A percentile compares a stretch with the other conserved stretches of the same genome.
Evolutionary conservation across 2,888 invertebrate species (phyloP).

Genomic region (Siphlonurus alternatus): DNA sequence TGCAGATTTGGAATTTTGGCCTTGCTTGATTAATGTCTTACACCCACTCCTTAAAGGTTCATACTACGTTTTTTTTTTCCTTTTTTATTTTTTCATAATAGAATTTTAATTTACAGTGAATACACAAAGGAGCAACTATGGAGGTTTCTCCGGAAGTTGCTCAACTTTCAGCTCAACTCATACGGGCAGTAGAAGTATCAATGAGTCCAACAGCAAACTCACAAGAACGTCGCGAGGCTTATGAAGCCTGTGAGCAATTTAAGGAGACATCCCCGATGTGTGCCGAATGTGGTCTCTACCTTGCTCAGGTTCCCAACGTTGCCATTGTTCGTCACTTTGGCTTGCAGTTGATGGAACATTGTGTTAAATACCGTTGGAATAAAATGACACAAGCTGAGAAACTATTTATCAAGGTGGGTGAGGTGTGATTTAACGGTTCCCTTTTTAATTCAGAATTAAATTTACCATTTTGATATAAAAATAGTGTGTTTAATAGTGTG

Average conservation of each 20-base stretch:
- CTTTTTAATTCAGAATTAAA: background rate
- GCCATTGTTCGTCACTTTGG: constrained; percentile 79
- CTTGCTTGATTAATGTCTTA: too few species aligned
- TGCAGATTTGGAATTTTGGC: too few species aligned
- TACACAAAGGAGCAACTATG: too few species aligned
- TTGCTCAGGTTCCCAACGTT: constrained; percentile 57
- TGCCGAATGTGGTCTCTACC: constrained; percentile 66
- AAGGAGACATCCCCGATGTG: constrained; percentile 76
- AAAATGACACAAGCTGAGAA: constrained; percentile 75
- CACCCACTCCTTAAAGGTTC: too few species aligned
- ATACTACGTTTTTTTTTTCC: too few species aligned
- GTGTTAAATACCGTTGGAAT: constrained; percentile 85
- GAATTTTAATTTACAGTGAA: too few species aligned
- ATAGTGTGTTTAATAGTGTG: too few species aligned
- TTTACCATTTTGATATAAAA: background rate
- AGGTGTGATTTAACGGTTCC: too few species aligned
- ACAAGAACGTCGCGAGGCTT: constrained; percentile 60
- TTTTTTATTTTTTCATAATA: background rate
- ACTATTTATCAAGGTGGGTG: constrained; percentile 59
- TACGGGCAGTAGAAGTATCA: constrained; percentile 64
- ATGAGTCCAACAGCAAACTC: constrained; percentile 64
- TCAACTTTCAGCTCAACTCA: constrained; percentile 51
- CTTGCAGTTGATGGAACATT: constrained; percentile 81
- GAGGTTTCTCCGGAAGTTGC: background rate
- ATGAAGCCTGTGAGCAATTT: constrained; percentile 38